phyloP scores from a whole-genome alignment of 2,113 vertebrate species.

The Cheirogaleus medius region DNA sequence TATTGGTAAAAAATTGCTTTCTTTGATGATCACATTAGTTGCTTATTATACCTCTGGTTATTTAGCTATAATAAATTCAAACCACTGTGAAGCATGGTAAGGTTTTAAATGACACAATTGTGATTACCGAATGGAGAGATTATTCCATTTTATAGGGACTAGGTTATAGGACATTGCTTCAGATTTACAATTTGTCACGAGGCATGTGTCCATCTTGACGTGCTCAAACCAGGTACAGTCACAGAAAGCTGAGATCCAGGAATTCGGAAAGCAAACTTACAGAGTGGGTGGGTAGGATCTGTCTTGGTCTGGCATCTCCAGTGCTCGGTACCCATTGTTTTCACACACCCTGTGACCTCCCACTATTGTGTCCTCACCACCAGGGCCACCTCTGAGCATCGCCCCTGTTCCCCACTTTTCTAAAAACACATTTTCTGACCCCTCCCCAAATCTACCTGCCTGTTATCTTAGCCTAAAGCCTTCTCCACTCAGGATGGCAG shows the following conservation, averaged over 20 bases:
- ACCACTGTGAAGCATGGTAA: not conserved
- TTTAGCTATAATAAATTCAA: not conserved
- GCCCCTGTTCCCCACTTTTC: not conserved
- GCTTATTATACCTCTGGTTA: not conserved
- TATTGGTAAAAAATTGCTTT: not conserved
- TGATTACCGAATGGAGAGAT: not conserved
- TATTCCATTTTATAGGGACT: too few relatives aligned
- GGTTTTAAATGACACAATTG: not conserved
- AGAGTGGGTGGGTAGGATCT: not conserved
- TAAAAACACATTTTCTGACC: not conserved
- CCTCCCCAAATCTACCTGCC: not conserved
- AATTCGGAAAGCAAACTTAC: not conserved
- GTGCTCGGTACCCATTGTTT: not conserved
- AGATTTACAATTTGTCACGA: not conserved
- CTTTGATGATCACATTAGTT: not conserved
- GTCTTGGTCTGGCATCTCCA: not conserved
- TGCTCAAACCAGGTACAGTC: not conserved
- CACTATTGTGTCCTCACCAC: not conserved
- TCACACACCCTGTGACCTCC: accelerated
- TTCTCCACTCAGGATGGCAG: not conserved
- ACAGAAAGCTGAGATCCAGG: not conserved
- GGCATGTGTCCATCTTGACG: not conserved
- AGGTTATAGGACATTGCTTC: not conserved
- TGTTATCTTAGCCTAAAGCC: not conserved
- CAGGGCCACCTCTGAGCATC: not conserved